Percentiles rank a stretch among this genome's conserved stretches.
Conservation (phyloP, 2,113 vertebrate species). For the Xenotilapia caudafasciata region DNA sequence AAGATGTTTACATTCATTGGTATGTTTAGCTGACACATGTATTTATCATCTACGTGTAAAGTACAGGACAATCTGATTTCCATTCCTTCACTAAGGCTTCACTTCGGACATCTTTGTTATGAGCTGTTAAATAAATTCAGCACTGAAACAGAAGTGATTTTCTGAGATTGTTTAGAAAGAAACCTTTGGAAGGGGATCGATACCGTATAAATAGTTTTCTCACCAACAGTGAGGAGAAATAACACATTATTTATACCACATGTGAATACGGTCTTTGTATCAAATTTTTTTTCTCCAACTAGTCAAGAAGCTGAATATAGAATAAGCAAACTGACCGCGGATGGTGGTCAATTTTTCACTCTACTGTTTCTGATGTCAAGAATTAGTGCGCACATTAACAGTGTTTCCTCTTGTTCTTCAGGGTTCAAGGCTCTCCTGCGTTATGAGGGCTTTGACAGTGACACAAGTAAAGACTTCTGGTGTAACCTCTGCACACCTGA, state of each 20-base stretch:
- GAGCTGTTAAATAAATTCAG: not conserved
- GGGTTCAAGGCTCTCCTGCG: constrained; percentile 93
- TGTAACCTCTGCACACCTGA: constrained; percentile 90
- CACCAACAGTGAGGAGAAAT: not conserved
- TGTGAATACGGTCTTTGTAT: not conserved
- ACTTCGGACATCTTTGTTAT: not conserved
- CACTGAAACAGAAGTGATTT: not conserved
- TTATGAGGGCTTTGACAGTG: constrained; percentile 96
- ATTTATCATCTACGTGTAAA: not conserved
- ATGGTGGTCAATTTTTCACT: not conserved
- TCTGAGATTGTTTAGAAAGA: not conserved
- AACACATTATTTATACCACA: not conserved
- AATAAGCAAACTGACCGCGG: not conserved
- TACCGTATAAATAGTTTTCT: not conserved
- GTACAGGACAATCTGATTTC: not conserved
- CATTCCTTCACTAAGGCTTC: not conserved
- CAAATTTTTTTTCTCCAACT: not conserved
- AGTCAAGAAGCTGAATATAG: not conserved
- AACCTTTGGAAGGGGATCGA: not conserved
- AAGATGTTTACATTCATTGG: not conserved
- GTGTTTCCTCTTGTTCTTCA: constrained; percentile 39
- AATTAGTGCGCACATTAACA: not conserved
- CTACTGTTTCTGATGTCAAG: not conserved
- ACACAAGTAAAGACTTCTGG: constrained; percentile 94
- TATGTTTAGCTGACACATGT: not conserved